Conservation (phyloP, 2,888 invertebrate species). For the Pyrrhia umbra region DNA sequence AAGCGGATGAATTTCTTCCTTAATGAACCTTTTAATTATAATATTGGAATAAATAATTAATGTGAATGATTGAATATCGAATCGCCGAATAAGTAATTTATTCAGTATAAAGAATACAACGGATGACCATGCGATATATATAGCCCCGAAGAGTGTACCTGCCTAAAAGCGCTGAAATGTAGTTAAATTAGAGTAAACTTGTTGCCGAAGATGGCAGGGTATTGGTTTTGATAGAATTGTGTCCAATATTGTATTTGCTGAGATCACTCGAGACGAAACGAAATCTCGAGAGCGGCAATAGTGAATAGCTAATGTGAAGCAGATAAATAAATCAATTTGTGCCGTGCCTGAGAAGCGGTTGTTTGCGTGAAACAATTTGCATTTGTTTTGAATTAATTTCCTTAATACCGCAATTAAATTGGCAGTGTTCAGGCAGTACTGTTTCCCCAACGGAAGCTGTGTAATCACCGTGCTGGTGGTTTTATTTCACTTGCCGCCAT, state of each 20-base stretch:
- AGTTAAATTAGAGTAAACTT: slow-evolving; percentile 37
- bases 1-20: slow-evolving; percentile 16
- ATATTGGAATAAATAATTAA: slow-evolving; percentile 27
- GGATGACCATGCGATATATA: slow-evolving; percentile 34
- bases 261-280: slow-evolving; percentile 60
- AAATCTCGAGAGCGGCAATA: slow-evolving; percentile 35
- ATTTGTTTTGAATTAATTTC: slow-evolving; percentile 60
- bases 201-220: slow-evolving; percentile 13
- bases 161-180: slow-evolving; percentile 25
- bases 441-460: slow-evolving; percentile 56
- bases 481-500: slow-evolving; percentile 75
- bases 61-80: slow-evolving; percentile 26
- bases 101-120: slow-evolving; percentile 34
- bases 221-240: slow-evolving; percentile 47
- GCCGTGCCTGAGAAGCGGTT: slow-evolving; percentile 20
- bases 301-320: slow-evolving; percentile 25
- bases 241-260: slow-evolving; percentile 34
- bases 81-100: slow-evolving; percentile 46
- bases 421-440: slow-evolving; percentile 46
- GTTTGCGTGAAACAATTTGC: slow-evolving; percentile 48
- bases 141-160: slow-evolving; percentile 27
- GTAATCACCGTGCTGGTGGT: slow-evolving; percentile 66
- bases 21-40: slow-evolving; percentile 23
- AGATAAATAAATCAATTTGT: slow-evolving; percentile 50
- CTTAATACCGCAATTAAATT: slow-evolving; percentile 61